Evolutionary conservation across 2,113 vertebrate species (phyloP), one percentile per base, ranked within the genome.

Genomic region (Epinephelus cyanopodus): DNA sequence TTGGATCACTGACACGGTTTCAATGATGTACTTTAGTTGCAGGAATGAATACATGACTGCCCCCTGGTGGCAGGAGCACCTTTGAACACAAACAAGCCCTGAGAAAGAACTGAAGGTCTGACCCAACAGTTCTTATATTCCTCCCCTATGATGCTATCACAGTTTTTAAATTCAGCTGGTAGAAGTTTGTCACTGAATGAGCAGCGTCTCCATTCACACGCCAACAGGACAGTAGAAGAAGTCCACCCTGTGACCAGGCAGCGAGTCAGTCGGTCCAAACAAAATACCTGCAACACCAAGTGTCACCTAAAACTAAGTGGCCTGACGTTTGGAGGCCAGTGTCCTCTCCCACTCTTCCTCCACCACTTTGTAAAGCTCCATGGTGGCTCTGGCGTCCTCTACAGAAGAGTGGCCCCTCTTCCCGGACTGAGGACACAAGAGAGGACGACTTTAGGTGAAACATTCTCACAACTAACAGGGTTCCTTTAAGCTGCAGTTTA

Each of bases 361-460:
- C 68, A 99, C 96, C 91, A 96, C 76, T 72, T 95, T 97, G 93
- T 97, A 99, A 17, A 99, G 96, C 64, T 98, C 96, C 98, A 99
- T 99, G 15, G 97, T 97, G 80, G 97, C 97, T 72, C 86, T 93
- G 45, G 98, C 98, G 0, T 99, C 98, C 86, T 99, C 98, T 63
- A 99, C 97, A 0, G 98, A 99, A 17, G 96, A 98, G 81, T 99
- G 98, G 1, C 98, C 98, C 0, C 81, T 88, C 10, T 11, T 95
- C 23, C 97, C 97, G 0, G 83, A 92, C 98, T 99, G 93, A 76
- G 76, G 74, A 93, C 17, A 79, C 13, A 86, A 82, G 27, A 86
- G 15, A 79, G 6, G 12, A 48, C 1, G 5, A 42, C 66, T 56
- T 37, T 47, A 45, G 11, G 0, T 10, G 11, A 9, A 42, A 42